These are phyloP conservation scores for Cosmorhoe ocellata DNA, from an alignment of 2,888 invertebrate species.

Conservation along the genomic window DNA sequence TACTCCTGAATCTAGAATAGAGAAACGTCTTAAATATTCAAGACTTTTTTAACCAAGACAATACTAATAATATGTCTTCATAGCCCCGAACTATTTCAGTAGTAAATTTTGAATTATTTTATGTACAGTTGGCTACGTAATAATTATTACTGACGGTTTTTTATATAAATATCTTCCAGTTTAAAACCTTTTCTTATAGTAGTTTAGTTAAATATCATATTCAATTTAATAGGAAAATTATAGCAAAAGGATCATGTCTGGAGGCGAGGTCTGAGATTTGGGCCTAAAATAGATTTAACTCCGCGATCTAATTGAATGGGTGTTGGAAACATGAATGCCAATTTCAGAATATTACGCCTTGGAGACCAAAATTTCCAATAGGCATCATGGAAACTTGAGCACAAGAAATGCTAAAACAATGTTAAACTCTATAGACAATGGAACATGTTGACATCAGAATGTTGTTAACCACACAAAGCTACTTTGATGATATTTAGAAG, in stretches of 20 bases:
- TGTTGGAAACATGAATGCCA: constrained; percentile 19
- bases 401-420: not conserved
- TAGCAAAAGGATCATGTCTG: constrained; percentile 18
- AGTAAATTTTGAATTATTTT: no score
- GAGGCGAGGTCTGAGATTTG: constrained; percentile 17
- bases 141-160: no score
- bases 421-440: not conserved
- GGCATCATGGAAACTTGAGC: not conserved
- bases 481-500: not conserved
- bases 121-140: no score
- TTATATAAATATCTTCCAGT: constrained; percentile 1
- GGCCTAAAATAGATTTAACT: constrained; percentile 26
- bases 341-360: constrained; percentile 18
- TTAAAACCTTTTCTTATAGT: not conserved
- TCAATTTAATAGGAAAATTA: constrained; percentile 22
- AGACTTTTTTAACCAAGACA: no score
- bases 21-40: no score
- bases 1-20: no score
- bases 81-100: no score
- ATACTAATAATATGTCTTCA: no score
- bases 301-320: constrained; percentile 26
- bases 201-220: constrained; percentile 8
- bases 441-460: not conserved
- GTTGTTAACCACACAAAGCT: not conserved
- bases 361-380: constrained; percentile 6